phyloP scores from a whole-genome alignment of 2,888 invertebrate genomes.

The Ceratothoa steindachneri region DNA sequence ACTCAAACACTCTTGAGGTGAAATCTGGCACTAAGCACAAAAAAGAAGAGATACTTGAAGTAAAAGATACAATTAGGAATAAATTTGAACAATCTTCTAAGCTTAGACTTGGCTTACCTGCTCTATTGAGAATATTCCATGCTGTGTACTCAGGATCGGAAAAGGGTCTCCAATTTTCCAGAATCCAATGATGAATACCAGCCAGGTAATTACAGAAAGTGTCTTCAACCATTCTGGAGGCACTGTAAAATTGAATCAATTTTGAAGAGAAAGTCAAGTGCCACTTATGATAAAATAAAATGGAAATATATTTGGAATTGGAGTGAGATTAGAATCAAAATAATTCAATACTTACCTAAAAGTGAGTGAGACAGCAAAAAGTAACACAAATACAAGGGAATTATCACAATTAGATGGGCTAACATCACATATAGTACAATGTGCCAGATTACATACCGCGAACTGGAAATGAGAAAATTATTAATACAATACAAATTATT shows the following conservation, averaged over 20 bases:
- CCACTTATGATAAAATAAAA: no score
- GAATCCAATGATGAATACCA: slow-evolving; percentile 87
- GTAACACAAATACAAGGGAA: slow-evolving; percentile 95
- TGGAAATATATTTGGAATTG: no score
- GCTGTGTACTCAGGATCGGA: slow-evolving; percentile 91
- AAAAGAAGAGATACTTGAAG: no score
- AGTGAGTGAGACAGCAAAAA: slow-evolving; percentile 84
- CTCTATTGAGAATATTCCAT: slow-evolving; percentile 85
- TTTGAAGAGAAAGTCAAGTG: no score
- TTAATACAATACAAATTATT: no score
- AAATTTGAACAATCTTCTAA: no score
- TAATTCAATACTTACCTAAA: slow-evolving; percentile 53
- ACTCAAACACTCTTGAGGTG: no score
- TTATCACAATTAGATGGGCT: slow-evolving; percentile 88
- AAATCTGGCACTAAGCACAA: no score
- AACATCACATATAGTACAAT: slow-evolving; percentile 82
- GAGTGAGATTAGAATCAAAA: no score
- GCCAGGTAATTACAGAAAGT: slow-evolving; percentile 78
- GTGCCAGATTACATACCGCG: slow-evolving; percentile 92
- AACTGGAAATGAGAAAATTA: slow-evolving; percentile 61
- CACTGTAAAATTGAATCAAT: slow-evolving; percentile 58
- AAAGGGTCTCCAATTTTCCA: slow-evolving; percentile 99
- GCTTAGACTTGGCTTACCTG: no score
- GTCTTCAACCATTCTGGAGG: slow-evolving; percentile 70
- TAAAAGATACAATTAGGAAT: no score